Evolutionary conservation across 2,888 invertebrate genomes (phyloP).

Genomic region (Dasysyrphus tricinctus): DNA sequence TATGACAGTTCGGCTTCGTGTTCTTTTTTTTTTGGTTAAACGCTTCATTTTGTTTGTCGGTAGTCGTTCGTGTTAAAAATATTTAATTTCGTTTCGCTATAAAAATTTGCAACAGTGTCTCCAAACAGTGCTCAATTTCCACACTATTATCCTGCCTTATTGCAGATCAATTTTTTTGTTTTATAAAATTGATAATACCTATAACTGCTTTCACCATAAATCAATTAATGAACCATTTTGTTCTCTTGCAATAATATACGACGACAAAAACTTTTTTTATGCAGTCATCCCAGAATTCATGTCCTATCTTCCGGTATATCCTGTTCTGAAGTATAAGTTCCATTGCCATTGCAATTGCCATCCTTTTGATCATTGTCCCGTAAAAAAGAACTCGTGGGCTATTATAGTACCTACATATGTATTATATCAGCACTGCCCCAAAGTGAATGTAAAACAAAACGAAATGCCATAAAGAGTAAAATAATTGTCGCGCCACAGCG

Average conservation of each 20-base stretch:
- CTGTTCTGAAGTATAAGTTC: conserved; percentile 14
- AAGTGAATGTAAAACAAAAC: conserved; percentile 59
- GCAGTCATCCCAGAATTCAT: conserved; percentile 9
- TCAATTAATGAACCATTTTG: conserved; percentile 62
- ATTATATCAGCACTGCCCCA: conserved; percentile 8
- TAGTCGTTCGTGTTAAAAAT: too few relatives aligned
- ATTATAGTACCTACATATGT: neutral
- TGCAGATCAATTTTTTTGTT: too few relatives aligned
- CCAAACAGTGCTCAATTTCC: too few relatives aligned
- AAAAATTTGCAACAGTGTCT: too few relatives aligned
- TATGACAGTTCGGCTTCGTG: too few relatives aligned
- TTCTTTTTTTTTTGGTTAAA: too few relatives aligned
- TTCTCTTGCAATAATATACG: conserved; percentile 7
- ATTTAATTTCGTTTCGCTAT: too few relatives aligned
- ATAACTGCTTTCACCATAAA: conserved; percentile 48
- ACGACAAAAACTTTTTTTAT: neutral
- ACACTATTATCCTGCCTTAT: too few relatives aligned
- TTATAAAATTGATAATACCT: too few relatives aligned
- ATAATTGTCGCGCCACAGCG: conserved; percentile 67
- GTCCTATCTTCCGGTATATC: conserved; percentile 37
- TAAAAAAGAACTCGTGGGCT: conserved; percentile 37
- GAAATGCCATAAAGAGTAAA: conserved; percentile 49
- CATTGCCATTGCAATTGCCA: neutral
- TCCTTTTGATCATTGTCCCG: neutral
- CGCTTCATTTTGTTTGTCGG: too few relatives aligned